Evolutionary conservation across 2,797 vertebrate species (phyloP).

Genomic region (Centropyge bicolor): DNA sequence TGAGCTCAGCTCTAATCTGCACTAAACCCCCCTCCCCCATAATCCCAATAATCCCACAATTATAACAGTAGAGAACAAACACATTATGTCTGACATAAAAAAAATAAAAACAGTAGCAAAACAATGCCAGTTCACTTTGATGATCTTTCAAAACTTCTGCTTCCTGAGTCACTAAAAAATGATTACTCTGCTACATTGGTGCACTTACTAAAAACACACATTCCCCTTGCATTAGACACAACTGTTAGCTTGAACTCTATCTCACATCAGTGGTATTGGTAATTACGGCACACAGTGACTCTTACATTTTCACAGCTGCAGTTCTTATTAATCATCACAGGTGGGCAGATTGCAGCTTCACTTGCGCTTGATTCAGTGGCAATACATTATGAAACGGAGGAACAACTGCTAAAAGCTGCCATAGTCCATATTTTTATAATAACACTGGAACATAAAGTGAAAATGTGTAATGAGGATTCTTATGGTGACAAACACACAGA

Average conservation of each 20-base stretch:
- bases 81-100: background rate
- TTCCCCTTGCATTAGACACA: background rate
- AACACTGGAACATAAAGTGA: background rate
- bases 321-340: slow-evolving; percentile 13
- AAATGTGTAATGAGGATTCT: background rate
- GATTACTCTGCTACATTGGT: background rate
- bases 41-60: slow-evolving; percentile 41
- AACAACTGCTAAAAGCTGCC: background rate
- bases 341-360: slow-evolving; percentile 15
- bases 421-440: background rate
- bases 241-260: background rate
- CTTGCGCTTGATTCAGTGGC: slow-evolving; percentile 7
- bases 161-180: background rate
- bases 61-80: slow-evolving; percentile 16
- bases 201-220: background rate
- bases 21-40: slow-evolving; percentile 1
- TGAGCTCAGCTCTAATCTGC: slow-evolving; percentile 25
- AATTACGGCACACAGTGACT: too few relatives aligned
- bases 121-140: background rate
- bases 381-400: background rate
- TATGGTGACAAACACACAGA: background rate
- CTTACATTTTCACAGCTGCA: slow-evolving; percentile 20
- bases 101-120: background rate
- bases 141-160: background rate
- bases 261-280: background rate